Percentiles rank a stretch among this genome's conserved stretches.
Conservation (phyloP, 2,113 vertebrate genomes). For the Plotosus lineatus region DNA sequence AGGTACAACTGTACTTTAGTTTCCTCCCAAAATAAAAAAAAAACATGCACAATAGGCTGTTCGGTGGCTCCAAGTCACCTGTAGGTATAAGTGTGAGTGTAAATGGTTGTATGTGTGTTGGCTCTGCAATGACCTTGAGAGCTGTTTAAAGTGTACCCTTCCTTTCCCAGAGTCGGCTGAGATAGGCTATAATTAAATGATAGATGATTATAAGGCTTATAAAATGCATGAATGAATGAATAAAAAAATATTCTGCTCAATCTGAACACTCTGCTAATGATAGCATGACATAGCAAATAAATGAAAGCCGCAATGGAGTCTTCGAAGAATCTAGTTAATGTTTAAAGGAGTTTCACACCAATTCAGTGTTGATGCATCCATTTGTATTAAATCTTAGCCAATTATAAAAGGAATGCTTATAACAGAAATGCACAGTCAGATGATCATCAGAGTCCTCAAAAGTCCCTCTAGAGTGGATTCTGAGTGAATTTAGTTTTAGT, state of each 20-base stretch:
- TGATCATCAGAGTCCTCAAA: neutral
- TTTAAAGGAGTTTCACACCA: neutral
- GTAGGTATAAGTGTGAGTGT: too few species aligned
- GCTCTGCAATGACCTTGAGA: too few species aligned
- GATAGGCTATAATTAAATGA: too few species aligned
- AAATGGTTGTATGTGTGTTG: too few species aligned
- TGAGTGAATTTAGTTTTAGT: neutral
- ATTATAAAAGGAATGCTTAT: neutral
- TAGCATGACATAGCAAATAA: neutral
- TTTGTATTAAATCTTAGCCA: neutral
- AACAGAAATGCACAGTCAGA: neutral
- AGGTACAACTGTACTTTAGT: too few species aligned
- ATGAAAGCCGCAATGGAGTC: neutral
- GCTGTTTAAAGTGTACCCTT: too few species aligned
- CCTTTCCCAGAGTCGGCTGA: too few species aligned
- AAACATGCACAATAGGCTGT: too few species aligned
- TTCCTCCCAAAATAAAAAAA: too few species aligned
- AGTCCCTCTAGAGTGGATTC: neutral
- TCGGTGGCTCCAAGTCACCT: too few species aligned
- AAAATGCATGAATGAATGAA: too few species aligned
- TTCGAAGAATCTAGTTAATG: neutral
- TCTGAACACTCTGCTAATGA: neutral
- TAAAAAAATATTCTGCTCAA: neutral
- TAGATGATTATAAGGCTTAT: too few species aligned
- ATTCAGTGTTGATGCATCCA: neutral